Percentiles rank a stretch among this genome's conserved stretches.
These are phyloP conservation scores for Altica lythri DNA, from an alignment of 2,888 invertebrate species.

Conservation along the genomic window DNA sequence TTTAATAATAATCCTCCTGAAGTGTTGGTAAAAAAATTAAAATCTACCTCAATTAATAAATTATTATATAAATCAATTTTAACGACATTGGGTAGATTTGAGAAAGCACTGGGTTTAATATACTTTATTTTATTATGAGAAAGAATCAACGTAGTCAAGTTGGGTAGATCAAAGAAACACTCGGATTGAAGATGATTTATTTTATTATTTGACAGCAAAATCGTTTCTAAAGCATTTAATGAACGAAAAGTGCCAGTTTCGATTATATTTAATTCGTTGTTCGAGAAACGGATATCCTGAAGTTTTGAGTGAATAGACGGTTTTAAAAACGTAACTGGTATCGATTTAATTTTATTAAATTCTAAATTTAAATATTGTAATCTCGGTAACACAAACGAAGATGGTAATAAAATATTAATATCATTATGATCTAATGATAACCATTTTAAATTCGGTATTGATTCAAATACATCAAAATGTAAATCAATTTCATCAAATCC, in stretches of 20 bases:
- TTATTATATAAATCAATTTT: conserved; percentile 83
- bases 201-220: conserved; percentile 80
- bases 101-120: conserved; percentile 75
- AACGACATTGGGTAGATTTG: conserved; percentile 74
- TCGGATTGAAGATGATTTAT: conserved; percentile 71
- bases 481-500: conserved; percentile 14
- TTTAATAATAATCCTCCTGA: conserved; percentile 76
- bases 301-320: conserved; percentile 67
- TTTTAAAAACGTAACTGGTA: conserved; percentile 72
- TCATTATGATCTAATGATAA: conserved; percentile 87
- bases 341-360: conserved; percentile 76
- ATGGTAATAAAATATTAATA: conserved; percentile 71
- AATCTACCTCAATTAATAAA: conserved; percentile 69
- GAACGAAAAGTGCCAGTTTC: conserved; percentile 68
- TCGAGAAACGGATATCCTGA: conserved; percentile 79
- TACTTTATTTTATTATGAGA: conserved; percentile 79
- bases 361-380: conserved; percentile 84
- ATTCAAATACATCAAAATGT: conserved; percentile 67
- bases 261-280: conserved; percentile 75
- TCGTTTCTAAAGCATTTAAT: conserved; percentile 67
- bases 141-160: conserved; percentile 80
- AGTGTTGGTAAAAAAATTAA: conserved; percentile 71
- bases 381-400: conserved; percentile 72
- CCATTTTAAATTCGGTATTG: conserved; percentile 77
- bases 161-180: conserved; percentile 77